Conservation (phyloP, 2,113 vertebrate genomes). For the Engraulis encrasicolus region DNA sequence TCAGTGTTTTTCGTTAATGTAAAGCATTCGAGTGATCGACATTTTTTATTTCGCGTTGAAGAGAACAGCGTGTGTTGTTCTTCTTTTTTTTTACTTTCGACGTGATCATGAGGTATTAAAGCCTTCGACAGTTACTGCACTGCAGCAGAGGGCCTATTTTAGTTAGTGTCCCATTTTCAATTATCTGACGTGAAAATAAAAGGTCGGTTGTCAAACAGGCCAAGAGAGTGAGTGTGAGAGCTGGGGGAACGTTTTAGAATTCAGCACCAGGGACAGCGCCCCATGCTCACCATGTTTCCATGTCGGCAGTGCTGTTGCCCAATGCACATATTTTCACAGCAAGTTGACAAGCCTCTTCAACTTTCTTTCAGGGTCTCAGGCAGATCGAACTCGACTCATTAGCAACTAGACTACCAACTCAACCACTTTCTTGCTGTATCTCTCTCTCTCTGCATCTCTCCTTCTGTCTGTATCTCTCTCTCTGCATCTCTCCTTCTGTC, state of each 20-base stretch:
- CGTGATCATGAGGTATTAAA: no score
- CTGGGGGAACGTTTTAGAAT: neutral
- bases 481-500: slow-evolving; percentile 15
- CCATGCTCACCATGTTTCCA: neutral
- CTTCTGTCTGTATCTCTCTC: slow-evolving; percentile 42
- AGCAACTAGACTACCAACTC: neutral
- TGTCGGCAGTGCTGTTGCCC: neutral
- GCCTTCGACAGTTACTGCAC: no score
- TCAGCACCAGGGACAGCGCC: slow-evolving; percentile 7
- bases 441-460: slow-evolving; percentile 29
- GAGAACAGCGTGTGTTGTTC: neutral
- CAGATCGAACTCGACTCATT: slow-evolving; percentile 1
- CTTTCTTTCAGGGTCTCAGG: neutral
- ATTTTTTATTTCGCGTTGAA: neutral
- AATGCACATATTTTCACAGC: neutral
- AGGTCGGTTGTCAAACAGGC: neutral
- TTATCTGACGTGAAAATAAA: neutral
- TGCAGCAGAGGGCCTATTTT: no score
- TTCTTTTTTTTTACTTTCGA: neutral
- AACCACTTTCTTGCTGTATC: no score
- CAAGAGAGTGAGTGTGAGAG: neutral
- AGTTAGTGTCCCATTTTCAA: neutral
- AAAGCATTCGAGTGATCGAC: neutral
- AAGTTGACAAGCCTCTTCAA: neutral
- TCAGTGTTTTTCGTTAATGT: neutral